Conservation (phyloP, 1,140 invertebrate species). For the Procambarus virginalis region DNA sequence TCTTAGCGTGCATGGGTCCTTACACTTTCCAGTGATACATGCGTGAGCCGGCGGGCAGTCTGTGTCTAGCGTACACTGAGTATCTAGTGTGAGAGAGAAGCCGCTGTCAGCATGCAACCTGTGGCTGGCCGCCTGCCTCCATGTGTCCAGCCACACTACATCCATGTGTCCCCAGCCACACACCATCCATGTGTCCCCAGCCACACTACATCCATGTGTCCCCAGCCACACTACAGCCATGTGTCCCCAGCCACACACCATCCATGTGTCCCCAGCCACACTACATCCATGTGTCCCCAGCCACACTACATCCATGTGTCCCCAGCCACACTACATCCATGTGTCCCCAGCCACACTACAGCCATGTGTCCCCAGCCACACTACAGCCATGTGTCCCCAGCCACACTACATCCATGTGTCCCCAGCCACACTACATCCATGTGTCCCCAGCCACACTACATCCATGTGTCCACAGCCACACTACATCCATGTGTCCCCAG, state of each 20-base stretch:
- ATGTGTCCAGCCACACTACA: no score
- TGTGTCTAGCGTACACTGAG: constrained; percentile 89
- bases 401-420: background rate
- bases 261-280: no score
- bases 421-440: background rate
- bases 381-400: background rate
- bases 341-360: no score
- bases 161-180: background rate
- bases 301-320: no score
- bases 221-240: background rate
- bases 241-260: background rate
- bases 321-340: no score
- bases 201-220: no score
- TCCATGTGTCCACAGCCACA: no score
- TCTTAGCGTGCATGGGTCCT: constrained; percentile 90
- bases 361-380: background rate
- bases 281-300: no score
- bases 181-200: no score
- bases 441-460: background rate
- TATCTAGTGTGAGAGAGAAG: constrained; percentile 69
- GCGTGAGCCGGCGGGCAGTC: constrained; percentile 93
- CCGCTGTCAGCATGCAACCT: constrained; percentile 62
- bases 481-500: background rate
- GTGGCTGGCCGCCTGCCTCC: constrained; percentile 3
- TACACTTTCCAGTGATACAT: constrained; percentile 88